A percentile compares a stretch with the other conserved stretches of the same genome.
phyloP scores from a whole-genome alignment of 2,888 invertebrate genomes.

The Nebria salina region DNA sequence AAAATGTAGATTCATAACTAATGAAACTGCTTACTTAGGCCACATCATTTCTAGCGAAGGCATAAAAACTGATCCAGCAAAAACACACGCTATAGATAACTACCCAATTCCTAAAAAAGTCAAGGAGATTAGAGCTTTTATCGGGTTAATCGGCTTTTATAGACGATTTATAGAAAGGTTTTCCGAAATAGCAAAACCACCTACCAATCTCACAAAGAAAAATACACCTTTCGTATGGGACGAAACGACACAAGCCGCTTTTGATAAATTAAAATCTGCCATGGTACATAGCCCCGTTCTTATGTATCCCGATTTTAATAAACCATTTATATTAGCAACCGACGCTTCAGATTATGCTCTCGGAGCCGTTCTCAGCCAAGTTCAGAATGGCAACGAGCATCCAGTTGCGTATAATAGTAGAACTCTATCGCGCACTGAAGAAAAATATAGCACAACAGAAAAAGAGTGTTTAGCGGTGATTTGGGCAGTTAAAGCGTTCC shows the following conservation, averaged over 20 bases:
- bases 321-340: constrained; percentile 44
- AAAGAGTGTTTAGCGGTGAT: constrained; percentile 48
- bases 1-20: constrained; percentile 47
- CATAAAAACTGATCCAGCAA: constrained; percentile 47
- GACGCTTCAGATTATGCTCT: constrained; percentile 47
- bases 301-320: constrained; percentile 42
- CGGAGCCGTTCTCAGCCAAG: constrained; percentile 47
- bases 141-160: constrained; percentile 27
- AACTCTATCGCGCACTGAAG: constrained; percentile 38
- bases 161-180: constrained; percentile 24
- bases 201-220: constrained; percentile 37
- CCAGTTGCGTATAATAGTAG: constrained; percentile 49
- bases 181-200: constrained; percentile 35
- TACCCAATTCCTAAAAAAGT: constrained; percentile 40
- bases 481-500: constrained; percentile 45
- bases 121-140: constrained; percentile 19
- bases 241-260: constrained; percentile 27
- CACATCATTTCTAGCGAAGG: constrained; percentile 48
- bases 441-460: constrained; percentile 43
- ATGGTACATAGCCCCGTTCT: constrained; percentile 26
- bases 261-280: constrained; percentile 15
- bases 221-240: constrained; percentile 34
- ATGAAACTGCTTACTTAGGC: constrained; percentile 47
- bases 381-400: constrained; percentile 27
- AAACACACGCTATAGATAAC: constrained; percentile 36